Conservation (phyloP, 2,113 vertebrate species). For the Theristicus caerulescens region DNA sequence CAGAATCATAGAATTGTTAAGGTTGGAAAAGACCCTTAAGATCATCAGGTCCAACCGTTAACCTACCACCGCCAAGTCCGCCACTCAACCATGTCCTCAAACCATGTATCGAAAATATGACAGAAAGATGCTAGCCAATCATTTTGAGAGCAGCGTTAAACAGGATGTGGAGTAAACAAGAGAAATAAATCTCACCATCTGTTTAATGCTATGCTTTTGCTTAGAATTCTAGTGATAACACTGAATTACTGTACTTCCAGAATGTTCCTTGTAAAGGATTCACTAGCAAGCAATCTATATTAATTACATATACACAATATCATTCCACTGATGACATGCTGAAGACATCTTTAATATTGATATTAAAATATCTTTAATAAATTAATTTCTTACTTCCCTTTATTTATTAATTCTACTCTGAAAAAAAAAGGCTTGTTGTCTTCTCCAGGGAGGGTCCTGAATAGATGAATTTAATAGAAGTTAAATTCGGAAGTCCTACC, state of each 20-base stretch:
- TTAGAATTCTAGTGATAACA: conserved; percentile 41
- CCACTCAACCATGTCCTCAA: no score
- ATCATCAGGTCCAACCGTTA: no score
- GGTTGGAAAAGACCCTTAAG: no score
- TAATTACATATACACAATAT: neutral
- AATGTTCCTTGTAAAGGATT: neutral
- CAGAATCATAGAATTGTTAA: no score
- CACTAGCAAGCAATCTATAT: neutral
- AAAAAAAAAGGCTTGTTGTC: rapidly evolving
- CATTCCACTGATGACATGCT: neutral
- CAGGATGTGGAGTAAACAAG: neutral
- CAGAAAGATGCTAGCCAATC: conserved; percentile 19
- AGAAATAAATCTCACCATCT: conserved; percentile 34
- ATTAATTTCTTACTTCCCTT: neutral
- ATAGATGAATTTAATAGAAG: neutral
- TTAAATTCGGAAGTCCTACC: neutral
- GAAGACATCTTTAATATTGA: neutral
- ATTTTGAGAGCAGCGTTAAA: conserved; percentile 43
- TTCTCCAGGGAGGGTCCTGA: neutral
- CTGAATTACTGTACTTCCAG: conserved; percentile 1
- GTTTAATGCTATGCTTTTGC: neutral
- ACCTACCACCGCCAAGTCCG: no score
- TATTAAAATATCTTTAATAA: neutral
- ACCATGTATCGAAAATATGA: neutral
- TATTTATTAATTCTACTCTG: neutral